Base-by-base conservation (phyloP, 2,113 vertebrate genomes). In the Kobus ellipsiprymnus region DNA sequence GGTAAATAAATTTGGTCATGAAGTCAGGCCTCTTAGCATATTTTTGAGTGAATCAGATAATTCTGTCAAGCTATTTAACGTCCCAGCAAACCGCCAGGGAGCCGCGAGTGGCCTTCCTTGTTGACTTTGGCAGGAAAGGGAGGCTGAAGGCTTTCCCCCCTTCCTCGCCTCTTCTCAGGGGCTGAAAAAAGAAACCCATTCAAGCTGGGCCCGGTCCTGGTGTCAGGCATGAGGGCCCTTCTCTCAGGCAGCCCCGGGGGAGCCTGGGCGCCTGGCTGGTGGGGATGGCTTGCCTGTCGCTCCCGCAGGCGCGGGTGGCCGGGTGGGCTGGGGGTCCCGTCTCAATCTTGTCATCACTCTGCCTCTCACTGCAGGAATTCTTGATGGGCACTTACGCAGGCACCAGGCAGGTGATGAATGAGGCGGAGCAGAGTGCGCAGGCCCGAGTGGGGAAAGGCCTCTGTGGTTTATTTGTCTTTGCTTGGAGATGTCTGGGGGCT, bases 11-110 rank as follows among this genome's bases (percentile, higher is more conserved):
- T 99, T 99, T 99, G 99, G 99, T 99, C 98, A 99, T 99, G 99
- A 99, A 99, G 99, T 99, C 99, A 99, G 99, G 99, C 99, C 99
- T 99, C 99, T 99, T 99, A 99, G 99, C 98, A 98, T 98, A 98
- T 99, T 99, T 99, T 98, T 98, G 98, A 99, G 99, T 99, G 98
- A 99, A 99, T 99, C 99, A 99, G 99, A 99, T 99, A 99, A 99
- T 99, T 99, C 99, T 99, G 99, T 99, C 99, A 99, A 99, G 99
- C 99, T 99, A 99, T 99, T 99, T 99, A 99, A 99, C 98, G 99
- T 99, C 99, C 99, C 98, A 98, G 99, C 98, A 99, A 99, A 99
- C 98, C 99, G 97, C 99, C 98, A 98, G 99, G 99, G 99, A 99
- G 99, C 99, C 99, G 88, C 98, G 99, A 99, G 99, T 98, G 99